Evolutionary conservation across 2,797 vertebrate genomes (phyloP).

Genomic region (Paedocypris micromegethes): DNA sequence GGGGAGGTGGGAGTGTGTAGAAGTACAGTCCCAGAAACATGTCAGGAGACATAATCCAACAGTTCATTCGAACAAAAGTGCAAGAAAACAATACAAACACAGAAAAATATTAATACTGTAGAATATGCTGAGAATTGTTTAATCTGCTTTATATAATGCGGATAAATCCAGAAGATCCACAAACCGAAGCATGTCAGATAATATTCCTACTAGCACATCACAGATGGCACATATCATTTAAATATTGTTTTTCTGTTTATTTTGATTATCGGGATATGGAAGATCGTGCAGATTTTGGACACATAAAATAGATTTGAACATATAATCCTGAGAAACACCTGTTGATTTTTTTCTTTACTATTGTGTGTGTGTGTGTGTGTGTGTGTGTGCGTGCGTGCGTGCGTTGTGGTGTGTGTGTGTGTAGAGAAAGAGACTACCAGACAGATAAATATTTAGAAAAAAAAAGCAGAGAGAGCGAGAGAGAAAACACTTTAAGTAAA

Average conservation of each 20-base stretch:
- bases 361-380: too few species aligned
- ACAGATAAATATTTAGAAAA: too few species aligned
- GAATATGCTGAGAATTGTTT: constrained; percentile 3
- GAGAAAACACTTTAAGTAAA: too few species aligned
- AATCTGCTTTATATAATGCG: constrained; percentile 11
- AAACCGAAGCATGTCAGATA: background rate
- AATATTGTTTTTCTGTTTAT: background rate
- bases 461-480: too few species aligned
- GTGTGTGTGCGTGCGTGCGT: too few species aligned
- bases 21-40: background rate
- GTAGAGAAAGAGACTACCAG: too few species aligned
- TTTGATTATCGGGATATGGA: constrained; percentile 25
- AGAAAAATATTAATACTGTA: background rate
- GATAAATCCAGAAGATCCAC: constrained; percentile 16
- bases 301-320: background rate
- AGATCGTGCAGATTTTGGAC: constrained; percentile 34
- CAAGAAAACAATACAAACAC: background rate
- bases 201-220: background rate
- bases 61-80: background rate
- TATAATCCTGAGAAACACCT: too few species aligned
- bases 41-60: background rate
- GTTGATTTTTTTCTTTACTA: too few species aligned
- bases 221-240: background rate
- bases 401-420: too few species aligned
- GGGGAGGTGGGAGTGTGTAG: background rate